Evolutionary conservation across 2,888 invertebrate genomes (phyloP).

Genomic region (Ceraclea dissimilis): DNA sequence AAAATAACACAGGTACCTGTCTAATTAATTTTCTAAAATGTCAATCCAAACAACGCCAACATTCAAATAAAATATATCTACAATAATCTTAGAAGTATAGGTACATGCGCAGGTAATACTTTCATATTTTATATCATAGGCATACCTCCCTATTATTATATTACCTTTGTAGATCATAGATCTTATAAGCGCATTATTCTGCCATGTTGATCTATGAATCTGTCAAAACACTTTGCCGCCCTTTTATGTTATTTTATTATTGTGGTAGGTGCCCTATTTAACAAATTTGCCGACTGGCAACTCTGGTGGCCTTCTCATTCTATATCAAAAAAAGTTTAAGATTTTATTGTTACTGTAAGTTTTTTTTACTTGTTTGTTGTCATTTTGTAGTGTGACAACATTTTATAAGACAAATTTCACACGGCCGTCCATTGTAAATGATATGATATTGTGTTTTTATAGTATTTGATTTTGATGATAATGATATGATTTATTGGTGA

Average conservation of each 20-base stretch:
- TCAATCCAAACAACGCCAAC: too few relatives aligned
- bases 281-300: slow-evolving; percentile 11
- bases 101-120: too few relatives aligned
- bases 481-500: too few relatives aligned
- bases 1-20: too few relatives aligned
- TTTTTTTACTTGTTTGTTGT: slow-evolving; percentile 1
- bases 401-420: not conserved
- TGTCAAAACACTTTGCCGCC: slow-evolving; percentile 11
- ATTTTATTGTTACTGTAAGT: not conserved
- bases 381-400: slow-evolving; percentile 8
- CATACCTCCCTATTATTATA: too few relatives aligned
- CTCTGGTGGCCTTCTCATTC: slow-evolving; percentile 6
- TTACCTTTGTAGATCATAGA: not conserved
- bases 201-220: slow-evolving; percentile 4
- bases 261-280: slow-evolving; percentile 3
- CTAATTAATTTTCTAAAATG: too few relatives aligned
- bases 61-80: too few relatives aligned
- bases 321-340: not conserved
- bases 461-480: too few relatives aligned
- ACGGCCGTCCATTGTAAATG: not conserved
- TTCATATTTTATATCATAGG: too few relatives aligned
- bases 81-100: too few relatives aligned
- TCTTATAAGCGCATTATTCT: not conserved
- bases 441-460: not conserved
- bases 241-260: slow-evolving; percentile 3